Evolutionary conservation across 2,113 vertebrate species (phyloP), one percentile per base, ranked within the genome.

Genomic region (Misgurnus mizolepis): DNA sequence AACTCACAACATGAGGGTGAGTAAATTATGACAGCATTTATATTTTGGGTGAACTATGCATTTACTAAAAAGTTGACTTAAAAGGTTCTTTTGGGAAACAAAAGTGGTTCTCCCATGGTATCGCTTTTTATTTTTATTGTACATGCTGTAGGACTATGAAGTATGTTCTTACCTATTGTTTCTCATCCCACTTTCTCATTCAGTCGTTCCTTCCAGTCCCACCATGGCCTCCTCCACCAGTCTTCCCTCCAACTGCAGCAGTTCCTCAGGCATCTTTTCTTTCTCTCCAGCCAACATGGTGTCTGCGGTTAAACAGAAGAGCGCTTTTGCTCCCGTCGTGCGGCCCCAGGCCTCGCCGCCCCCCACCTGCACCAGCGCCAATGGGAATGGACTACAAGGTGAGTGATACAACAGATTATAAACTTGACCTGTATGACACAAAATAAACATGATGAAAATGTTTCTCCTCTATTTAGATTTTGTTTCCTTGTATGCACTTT

Each of bases 211-310:
- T 87, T 98, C 98, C 71, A 98, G 98, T 89, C 98, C 98, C 61
- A 98, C 96, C 65, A 98, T 98, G 98, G 96, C 96, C 84, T 98
- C 98, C 78, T 96, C 97, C 91, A 98, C 97, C 85, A 97, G 96
- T 87, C 95, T 98, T 74, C 96, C 96, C 79, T 98, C 98, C 87
- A 98, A 98, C 92, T 98, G 98, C 94, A 97, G 95, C 93, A 97
- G 95, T 85, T 97, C 98, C 84, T 97, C 98, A 14, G 96, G 97
- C 85, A 96, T 98, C 88, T 99, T 99, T 92, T 98, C 97, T 91
- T 99, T 99, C 93, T 98, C 98, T 85, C 98, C 98, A 87, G 98
- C 98, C 93, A 98, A 98, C 93, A 98, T 98, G 97, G 98, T 99
- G 88, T 98, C 98, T 1, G 98, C 98, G 1, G 97, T 98, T 88